Evolutionary conservation across 2,888 invertebrate species (phyloP).

Genomic region (Sarcophaga rosellei): DNA sequence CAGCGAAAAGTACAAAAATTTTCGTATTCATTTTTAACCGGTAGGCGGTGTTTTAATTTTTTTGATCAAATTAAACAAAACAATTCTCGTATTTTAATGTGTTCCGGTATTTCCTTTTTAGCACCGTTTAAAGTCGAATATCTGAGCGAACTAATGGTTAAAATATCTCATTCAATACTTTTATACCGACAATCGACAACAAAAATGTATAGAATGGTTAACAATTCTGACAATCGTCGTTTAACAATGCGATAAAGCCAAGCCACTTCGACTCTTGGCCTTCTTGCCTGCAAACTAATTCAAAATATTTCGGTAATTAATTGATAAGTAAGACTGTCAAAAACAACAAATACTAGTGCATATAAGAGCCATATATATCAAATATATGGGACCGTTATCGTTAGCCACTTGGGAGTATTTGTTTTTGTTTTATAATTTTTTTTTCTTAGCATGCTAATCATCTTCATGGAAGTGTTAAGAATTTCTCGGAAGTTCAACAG

Average conservation of each 20-base stretch:
- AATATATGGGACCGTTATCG: slow-evolving; percentile 30
- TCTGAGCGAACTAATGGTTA: slow-evolving; percentile 71
- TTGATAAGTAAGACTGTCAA: slow-evolving; percentile 48
- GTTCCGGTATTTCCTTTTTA: not conserved
- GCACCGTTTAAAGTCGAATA: slow-evolving; percentile 23
- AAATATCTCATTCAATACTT: slow-evolving; percentile 68
- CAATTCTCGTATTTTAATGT: not conserved
- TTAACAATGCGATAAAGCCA: not conserved
- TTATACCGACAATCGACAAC: slow-evolving; percentile 71
- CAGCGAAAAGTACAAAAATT: slow-evolving; percentile 35
- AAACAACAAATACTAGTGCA: slow-evolving; percentile 7
- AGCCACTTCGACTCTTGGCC: not conserved
- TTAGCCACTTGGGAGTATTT: slow-evolving; percentile 32
- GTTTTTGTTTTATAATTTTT: not conserved
- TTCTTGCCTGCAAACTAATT: not conserved
- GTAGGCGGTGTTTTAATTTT: not conserved
- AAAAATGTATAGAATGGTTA: not conserved
- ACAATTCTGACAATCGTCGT: slow-evolving; percentile 22
- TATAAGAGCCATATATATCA: not conserved
- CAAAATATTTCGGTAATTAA: slow-evolving; percentile 53
- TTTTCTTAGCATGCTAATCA: slow-evolving; percentile 27
- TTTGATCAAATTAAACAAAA: not conserved
- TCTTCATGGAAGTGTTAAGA: not conserved
- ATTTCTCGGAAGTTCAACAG: slow-evolving; percentile 4
- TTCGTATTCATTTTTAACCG: slow-evolving; percentile 39